A percentile compares a stretch with the other conserved stretches of the same genome.
These are phyloP conservation scores for Chlorodrepanis virens DNA, from an alignment of 2,113 vertebrate genomes.

Conservation along the genomic window DNA sequence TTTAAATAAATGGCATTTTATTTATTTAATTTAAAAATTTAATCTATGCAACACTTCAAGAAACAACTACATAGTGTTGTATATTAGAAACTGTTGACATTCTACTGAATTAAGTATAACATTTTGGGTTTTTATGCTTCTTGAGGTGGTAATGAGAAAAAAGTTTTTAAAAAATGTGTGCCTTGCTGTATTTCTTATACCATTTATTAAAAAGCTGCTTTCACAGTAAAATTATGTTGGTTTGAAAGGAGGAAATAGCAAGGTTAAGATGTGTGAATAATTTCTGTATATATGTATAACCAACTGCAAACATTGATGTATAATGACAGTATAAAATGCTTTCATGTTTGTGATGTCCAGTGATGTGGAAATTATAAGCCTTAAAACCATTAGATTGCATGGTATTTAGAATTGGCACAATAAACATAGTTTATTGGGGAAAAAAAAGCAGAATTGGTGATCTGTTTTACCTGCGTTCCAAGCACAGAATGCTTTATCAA, in stretches of 20 bases:
- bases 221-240: constrained; percentile 76
- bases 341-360: constrained; percentile 88
- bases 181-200: constrained; percentile 94
- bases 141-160: constrained; percentile 77
- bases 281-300: constrained; percentile 92
- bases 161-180: constrained; percentile 86
- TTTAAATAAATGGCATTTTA: constrained; percentile 60
- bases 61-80: constrained; percentile 81
- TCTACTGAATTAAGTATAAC: constrained; percentile 76
- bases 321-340: constrained; percentile 87
- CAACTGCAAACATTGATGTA: constrained; percentile 85
- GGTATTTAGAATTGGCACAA: constrained; percentile 88
- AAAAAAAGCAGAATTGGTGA: constrained; percentile 74
- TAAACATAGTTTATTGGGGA: constrained; percentile 89
- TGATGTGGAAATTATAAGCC: constrained; percentile 90
- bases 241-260: constrained; percentile 79
- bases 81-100: constrained; percentile 75
- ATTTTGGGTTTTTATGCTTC: constrained; percentile 79
- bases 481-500: constrained; percentile 36
- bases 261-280: constrained; percentile 84
- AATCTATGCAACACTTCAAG: constrained; percentile 92
- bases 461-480: constrained; percentile 72
- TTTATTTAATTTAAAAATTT: constrained; percentile 71
- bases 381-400: constrained; percentile 94
- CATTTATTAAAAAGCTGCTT: constrained; percentile 88